phyloP scores from a whole-genome alignment of 1,140 invertebrate species.

The Meloidogyne exigua region DNA sequence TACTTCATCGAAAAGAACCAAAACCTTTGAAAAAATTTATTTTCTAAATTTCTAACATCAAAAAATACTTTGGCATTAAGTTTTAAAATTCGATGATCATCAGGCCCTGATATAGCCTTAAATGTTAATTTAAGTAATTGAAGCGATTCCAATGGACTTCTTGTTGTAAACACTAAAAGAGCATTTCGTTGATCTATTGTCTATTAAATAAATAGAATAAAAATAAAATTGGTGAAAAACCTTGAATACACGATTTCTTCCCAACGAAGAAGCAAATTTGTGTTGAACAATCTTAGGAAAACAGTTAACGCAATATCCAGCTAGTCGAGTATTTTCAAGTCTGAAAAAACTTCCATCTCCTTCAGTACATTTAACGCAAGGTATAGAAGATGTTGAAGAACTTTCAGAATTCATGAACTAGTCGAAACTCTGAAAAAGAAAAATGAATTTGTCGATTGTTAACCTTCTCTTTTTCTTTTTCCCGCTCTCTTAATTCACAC shows the following conservation, averaged over 20 bases:
- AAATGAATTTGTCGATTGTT: no score
- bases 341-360: conserved; percentile 14
- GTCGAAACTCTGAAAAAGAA: background rate
- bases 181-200: background rate
- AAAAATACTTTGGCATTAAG: conserved; percentile 10
- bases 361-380: conserved; percentile 16
- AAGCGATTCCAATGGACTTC: conserved; percentile 1
- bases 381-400: background rate
- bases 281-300: conserved; percentile 16
- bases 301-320: conserved; percentile 12
- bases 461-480: no score
- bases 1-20: background rate
- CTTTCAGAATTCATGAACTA: background rate
- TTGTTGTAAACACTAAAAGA: conserved; percentile 12
- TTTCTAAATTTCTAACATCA: background rate
- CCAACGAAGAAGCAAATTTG: conserved; percentile 21
- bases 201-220: background rate
- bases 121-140: conserved; percentile 7
- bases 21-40: conserved; percentile 5
- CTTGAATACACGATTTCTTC: conserved; percentile 19
- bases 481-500: no score
- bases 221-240: background rate
- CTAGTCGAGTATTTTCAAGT: conserved; percentile 15
- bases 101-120: conserved; percentile 14
- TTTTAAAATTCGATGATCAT: conserved; percentile 4